Percentiles rank a stretch among this genome's conserved stretches.
Conservation (phyloP, 2,888 invertebrate species). For the Cenopis cana region DNA sequence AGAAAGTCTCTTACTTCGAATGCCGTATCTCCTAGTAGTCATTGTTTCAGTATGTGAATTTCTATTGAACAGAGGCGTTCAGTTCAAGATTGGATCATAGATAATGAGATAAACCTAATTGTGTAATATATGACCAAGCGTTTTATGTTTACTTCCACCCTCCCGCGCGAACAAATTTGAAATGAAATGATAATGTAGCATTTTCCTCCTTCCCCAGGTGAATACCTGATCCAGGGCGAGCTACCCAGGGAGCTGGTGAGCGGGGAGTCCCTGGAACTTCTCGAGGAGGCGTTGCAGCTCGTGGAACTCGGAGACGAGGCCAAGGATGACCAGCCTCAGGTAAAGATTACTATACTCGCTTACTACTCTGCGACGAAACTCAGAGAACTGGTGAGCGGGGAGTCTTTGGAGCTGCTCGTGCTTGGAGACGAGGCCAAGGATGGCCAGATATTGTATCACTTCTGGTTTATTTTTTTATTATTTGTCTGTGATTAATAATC, state of each 20-base stretch:
- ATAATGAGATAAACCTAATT: too few relatives aligned
- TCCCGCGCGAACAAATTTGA: too few relatives aligned
- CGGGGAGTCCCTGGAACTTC: conserved; percentile 86
- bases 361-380: conserved; percentile 55
- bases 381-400: conserved; percentile 81
- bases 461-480: too few relatives aligned
- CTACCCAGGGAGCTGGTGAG: conserved; percentile 81
- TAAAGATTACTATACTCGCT: conserved; percentile 40
- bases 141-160: too few relatives aligned
- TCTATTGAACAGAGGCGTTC: too few relatives aligned
- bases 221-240: conserved; percentile 86
- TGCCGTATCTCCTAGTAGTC: too few relatives aligned
- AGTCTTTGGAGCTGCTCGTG: conserved; percentile 88
- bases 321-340: conserved; percentile 77
- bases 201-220: conserved; percentile 73
- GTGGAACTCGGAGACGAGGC: conserved; percentile 88
- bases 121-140: too few relatives aligned
- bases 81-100: too few relatives aligned
- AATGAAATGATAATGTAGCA: not conserved
- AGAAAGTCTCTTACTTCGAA: not conserved
- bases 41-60: too few relatives aligned
- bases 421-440: conserved; percentile 85
- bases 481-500: too few relatives aligned
- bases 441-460: too few relatives aligned
- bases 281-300: conserved; percentile 90